These are phyloP conservation scores for Steinernema hermaphroditum DNA, from an alignment of 2,888 invertebrate genomes.

Conservation along the genomic window DNA sequence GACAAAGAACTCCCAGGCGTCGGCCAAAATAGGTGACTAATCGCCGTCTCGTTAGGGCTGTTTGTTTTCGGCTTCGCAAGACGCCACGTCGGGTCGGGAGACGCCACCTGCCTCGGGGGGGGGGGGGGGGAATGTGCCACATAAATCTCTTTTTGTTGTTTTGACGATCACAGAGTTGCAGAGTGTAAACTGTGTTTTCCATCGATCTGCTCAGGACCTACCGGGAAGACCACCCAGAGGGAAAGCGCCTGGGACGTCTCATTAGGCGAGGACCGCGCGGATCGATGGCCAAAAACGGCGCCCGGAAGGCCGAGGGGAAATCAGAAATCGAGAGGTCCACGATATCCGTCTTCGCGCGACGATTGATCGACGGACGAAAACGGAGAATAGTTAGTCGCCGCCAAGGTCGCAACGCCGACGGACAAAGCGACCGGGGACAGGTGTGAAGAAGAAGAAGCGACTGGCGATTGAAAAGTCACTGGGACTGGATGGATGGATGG, in stretches of 20 bases:
- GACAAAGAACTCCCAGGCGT: no score
- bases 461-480: no score
- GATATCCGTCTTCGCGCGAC: not conserved
- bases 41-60: no score
- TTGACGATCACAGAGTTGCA: not conserved
- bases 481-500: no score
- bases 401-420: not conserved
- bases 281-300: not conserved
- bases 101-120: not conserved
- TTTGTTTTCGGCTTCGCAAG: no score
- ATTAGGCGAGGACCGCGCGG: not conserved
- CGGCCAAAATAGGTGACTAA: no score
- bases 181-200: not conserved
- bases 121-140: not conserved
- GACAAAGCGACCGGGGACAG: not conserved
- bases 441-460: not conserved
- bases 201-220: not conserved
- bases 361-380: not conserved
- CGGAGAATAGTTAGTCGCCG: slow-evolving; percentile 12
- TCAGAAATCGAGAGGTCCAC: not conserved
- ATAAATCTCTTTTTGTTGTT: slow-evolving; percentile 13
- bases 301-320: not conserved
- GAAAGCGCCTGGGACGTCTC: not conserved
- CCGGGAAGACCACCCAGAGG: not conserved
- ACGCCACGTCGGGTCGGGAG: no score